A percentile compares a stretch with the other conserved stretches of the same genome.
Evolutionary conservation across 2,797 vertebrate species (phyloP).

Genomic region (Sebastes kiyomatsui): DNA sequence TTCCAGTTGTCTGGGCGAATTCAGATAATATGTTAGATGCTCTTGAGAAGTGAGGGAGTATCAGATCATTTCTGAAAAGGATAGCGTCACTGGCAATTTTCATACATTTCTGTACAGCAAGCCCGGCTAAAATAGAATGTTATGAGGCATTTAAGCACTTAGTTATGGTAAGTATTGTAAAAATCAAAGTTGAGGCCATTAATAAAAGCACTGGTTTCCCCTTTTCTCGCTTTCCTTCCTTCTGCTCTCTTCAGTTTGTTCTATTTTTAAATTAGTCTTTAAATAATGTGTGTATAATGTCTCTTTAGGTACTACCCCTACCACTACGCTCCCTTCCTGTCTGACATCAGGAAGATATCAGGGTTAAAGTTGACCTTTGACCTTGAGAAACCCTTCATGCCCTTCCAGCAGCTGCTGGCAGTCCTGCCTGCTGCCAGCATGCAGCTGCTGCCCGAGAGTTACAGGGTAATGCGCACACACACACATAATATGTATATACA

Average conservation of each 20-base stretch:
- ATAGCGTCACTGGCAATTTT: background rate
- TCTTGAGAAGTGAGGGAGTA: background rate
- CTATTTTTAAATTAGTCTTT: background rate
- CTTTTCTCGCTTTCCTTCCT: background rate
- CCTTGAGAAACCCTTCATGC: slow-evolving; percentile 93
- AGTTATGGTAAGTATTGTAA: no score
- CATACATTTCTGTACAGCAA: background rate
- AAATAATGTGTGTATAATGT: background rate
- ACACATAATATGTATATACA: background rate
- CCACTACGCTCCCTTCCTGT: slow-evolving; percentile 97
- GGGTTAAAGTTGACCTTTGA: slow-evolving; percentile 90
- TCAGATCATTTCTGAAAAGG: background rate
- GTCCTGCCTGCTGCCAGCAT: slow-evolving; percentile 96
- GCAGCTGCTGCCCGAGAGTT: slow-evolving; percentile 90
- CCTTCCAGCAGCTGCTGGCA: slow-evolving; percentile 95
- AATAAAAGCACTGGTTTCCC: background rate
- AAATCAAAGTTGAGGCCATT: background rate
- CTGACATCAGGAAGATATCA: slow-evolving; percentile 91
- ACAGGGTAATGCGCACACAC: slow-evolving; percentile 84
- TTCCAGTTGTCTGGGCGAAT: background rate
- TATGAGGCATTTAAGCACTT: background rate
- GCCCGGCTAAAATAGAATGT: background rate
- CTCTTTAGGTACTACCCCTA: slow-evolving; percentile 92
- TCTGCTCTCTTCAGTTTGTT: background rate
- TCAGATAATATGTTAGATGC: background rate